A percentile compares a stretch with the other conserved stretches of the same genome.
These are phyloP conservation scores for Frieseomelitta varia DNA, from an alignment of 1,140 invertebrate genomes.

Conservation along the genomic window DNA sequence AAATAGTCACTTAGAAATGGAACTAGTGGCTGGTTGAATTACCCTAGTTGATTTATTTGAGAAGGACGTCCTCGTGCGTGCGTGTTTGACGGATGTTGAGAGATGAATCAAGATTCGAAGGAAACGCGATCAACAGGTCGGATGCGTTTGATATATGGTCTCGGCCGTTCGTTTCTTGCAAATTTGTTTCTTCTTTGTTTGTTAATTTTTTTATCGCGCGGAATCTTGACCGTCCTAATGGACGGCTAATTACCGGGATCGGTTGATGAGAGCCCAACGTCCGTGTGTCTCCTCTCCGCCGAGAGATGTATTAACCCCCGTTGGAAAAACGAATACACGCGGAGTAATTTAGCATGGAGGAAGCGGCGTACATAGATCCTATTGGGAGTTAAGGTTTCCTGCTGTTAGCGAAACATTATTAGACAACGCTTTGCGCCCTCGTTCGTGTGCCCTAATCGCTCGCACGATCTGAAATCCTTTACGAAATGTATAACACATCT, in stretches of 20 bases:
- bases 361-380: constrained; percentile 24
- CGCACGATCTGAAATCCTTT: not conserved
- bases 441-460: not conserved
- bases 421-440: not conserved
- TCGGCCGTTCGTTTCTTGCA: not conserved
- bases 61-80: not conserved
- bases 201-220: constrained; percentile 23
- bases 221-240: constrained; percentile 15
- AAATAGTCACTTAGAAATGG: too few relatives aligned
- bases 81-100: constrained; percentile 1
- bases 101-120: constrained; percentile 14
- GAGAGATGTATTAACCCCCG: constrained; percentile 12
- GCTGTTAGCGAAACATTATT: constrained; percentile 31
- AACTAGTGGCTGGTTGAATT: not conserved
- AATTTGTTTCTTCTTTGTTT: constrained; percentile 36
- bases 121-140: constrained; percentile 8
- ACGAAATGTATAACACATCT: not conserved
- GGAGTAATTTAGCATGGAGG: constrained; percentile 25
- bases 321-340: constrained; percentile 24
- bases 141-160: not conserved
- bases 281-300: not conserved
- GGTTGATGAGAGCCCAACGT: constrained; percentile 7
- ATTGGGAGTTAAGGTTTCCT: constrained; percentile 26
- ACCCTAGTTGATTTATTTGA: not conserved
- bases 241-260: constrained; percentile 25